Conservation (phyloP, 2,888 invertebrate genomes). For the Rotaria sp. region DNA sequence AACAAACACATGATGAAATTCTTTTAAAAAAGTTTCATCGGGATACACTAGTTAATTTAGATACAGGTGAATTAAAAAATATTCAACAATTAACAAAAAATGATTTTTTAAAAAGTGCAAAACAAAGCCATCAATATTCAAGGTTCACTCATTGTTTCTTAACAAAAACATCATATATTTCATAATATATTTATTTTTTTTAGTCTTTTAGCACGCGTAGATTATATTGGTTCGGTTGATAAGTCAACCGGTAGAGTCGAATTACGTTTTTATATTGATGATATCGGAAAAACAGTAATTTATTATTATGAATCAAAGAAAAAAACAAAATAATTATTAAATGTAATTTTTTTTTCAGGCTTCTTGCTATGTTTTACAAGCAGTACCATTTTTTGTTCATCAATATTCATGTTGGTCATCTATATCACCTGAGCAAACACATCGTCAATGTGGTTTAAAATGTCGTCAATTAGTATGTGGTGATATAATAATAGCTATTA, state of each 20-base stretch:
- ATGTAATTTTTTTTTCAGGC: not conserved
- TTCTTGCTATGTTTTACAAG: not conserved
- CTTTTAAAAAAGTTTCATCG: constrained; percentile 4
- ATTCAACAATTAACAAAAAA: constrained; percentile 15
- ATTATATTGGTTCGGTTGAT: not conserved
- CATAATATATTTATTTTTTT: not conserved
- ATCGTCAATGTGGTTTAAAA: not conserved
- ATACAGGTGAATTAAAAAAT: not conserved
- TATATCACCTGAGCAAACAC: not conserved
- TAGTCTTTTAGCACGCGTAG: not conserved
- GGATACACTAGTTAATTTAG: not conserved
- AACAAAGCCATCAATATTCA: not conserved
- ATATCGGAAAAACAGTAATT: not conserved
- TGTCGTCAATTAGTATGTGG: constrained; percentile 15
- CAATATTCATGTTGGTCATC: constrained; percentile 26
- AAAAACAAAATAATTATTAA: too few relatives aligned
- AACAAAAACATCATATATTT: too few relatives aligned
- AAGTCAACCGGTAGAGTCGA: not conserved
- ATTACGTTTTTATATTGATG: not conserved
- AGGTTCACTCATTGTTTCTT: not conserved
- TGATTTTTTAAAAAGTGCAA: constrained; percentile 14
- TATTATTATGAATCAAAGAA: too few relatives aligned
- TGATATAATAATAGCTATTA: not conserved
- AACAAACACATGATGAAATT: not conserved
- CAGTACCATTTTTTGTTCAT: constrained; percentile 19